Evolutionary conservation across 2,797 vertebrate species (phyloP), one percentile per base, ranked within the genome.

Genomic region (Iguana delicatissima): DNA sequence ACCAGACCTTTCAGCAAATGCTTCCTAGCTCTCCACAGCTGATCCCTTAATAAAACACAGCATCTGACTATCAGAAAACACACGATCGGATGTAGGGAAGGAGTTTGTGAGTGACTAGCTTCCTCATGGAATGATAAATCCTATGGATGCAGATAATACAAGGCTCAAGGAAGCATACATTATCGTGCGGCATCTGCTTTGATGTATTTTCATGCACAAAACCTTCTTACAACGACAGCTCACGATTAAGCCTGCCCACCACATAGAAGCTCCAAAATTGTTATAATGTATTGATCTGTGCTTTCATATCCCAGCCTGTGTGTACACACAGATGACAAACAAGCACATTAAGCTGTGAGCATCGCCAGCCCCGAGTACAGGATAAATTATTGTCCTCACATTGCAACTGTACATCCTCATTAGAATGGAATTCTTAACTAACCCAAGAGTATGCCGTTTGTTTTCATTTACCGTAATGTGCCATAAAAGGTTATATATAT

Each of bases 91-190:
- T 94, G 91, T 73, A 76, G 87, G 91, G 80, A 95, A 92, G 77
- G 59, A 91, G 84, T 86, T 94, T 93, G 92, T 76, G 92, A 93
- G 92, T 76, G 92, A 93, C 88, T 92, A 88, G 93, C 81, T 46
- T 95, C 90, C 95, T 95, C 94, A 95, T 96, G 91, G 93, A 95
- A 95, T 93, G 95, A 94, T 95, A 94, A 95, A 86, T 87, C 91
- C 87, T 88, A 2, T 26, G 13, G 18, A 92, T 7, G 87, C 93
- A 95, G 92, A 52, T 86, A 90, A 91, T 95, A 92, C 46, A 82
- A 92, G 94, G 89, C 94, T 95, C 94, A 93, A 92, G 91, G 88
- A 92, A 76, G 94, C 93, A 95, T 96, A 95, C 81, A 94, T 96
- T 96, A 95, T n/a, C 88, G 77, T 79, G 57, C 94, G 91, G 85